phyloP scores from a whole-genome alignment of 2,113 vertebrate genomes.

The Pelecanoides urinatrix region DNA sequence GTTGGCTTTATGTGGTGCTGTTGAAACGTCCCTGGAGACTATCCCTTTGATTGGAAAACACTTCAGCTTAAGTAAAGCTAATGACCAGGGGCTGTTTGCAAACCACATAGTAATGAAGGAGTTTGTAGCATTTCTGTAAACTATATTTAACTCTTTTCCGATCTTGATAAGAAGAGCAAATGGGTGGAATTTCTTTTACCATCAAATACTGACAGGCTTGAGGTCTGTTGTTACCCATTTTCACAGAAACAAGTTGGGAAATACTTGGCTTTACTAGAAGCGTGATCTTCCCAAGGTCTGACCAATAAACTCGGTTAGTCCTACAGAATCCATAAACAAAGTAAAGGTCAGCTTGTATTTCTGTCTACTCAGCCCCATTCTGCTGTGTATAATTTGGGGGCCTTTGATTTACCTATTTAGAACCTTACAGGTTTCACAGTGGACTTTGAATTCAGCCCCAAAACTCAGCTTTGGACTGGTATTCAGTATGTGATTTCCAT shows the following conservation, averaged over 20 bases:
- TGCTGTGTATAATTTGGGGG: not conserved
- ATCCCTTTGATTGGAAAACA: not conserved
- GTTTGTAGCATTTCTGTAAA: not conserved
- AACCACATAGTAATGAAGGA: not conserved
- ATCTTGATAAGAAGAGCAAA: not conserved
- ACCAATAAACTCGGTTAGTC: not conserved
- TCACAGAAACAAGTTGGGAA: not conserved
- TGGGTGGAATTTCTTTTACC: not conserved
- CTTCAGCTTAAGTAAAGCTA: not conserved
- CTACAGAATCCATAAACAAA: not conserved
- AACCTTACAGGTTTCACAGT: not conserved
- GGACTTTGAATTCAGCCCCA: not conserved
- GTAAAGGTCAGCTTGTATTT: not conserved
- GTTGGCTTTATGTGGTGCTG: not conserved
- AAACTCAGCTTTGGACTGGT: not conserved
- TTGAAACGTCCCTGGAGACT: not conserved
- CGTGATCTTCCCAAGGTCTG: not conserved
- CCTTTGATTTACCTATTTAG: not conserved
- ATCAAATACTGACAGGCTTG: not conserved
- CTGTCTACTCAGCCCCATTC: not conserved
- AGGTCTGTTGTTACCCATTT: not conserved
- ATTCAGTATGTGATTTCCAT: not conserved
- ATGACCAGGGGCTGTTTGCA: not conserved
- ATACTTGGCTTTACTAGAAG: not conserved
- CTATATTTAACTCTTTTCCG: not conserved